Conservation (phyloP, 2,113 vertebrate genomes). For the Orycteropus afer region DNA sequence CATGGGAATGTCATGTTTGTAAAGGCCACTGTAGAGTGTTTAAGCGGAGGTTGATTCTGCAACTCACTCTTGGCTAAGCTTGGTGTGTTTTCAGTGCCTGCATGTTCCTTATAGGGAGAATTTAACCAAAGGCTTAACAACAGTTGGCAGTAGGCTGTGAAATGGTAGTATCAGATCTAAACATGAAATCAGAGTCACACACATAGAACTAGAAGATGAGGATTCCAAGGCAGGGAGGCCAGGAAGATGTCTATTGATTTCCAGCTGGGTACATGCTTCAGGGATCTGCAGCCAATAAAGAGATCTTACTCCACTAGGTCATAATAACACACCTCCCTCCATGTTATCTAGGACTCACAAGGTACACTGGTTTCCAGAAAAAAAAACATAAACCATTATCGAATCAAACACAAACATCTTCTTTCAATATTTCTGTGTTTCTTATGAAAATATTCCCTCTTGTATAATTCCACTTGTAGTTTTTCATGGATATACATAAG, state of each 20-base stretch:
- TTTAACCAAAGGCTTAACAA: neutral
- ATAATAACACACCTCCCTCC: neutral
- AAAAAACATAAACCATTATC: no score
- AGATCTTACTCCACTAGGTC: neutral
- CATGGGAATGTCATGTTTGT: rapidly evolving
- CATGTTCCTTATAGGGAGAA: no score
- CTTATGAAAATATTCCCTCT: neutral
- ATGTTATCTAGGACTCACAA: rapidly evolving
- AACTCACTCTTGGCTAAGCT: rapidly evolving
- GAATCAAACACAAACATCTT: neutral
- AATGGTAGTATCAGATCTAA: neutral
- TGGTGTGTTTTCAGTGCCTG: rapidly evolving
- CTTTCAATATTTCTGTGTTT: neutral
- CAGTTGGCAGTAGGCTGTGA: neutral
- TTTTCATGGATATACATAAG: rapidly evolving
- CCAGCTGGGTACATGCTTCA: neutral
- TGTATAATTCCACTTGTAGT: rapidly evolving
- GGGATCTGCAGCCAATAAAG: neutral
- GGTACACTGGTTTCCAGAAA: neutral
- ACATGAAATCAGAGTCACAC: neutral
- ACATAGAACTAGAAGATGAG: neutral
- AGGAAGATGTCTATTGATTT: neutral
- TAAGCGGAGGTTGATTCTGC: rapidly evolving
- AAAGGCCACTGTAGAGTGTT: rapidly evolving
- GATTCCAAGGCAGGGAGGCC: neutral